A percentile compares a stretch with the other conserved stretches of the same genome.
phyloP scores from a whole-genome alignment of 2,113 vertebrate genomes.

The Sialia sialis region DNA sequence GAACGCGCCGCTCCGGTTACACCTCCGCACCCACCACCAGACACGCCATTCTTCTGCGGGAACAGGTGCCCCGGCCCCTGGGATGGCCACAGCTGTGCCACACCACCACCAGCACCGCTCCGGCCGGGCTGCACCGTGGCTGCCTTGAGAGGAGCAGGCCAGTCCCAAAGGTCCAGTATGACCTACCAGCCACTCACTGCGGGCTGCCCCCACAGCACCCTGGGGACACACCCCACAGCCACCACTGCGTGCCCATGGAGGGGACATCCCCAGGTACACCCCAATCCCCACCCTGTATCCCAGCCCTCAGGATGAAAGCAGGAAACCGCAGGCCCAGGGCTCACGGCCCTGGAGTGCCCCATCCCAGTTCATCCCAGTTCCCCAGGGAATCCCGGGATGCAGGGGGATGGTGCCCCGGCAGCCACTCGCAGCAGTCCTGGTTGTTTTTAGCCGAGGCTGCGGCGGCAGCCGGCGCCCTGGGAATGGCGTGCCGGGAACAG shows the following conservation, averaged over 20 bases:
- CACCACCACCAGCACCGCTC: background rate
- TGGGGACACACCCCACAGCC: background rate
- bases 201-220: fast-evolving
- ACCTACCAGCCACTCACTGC: fast-evolving
- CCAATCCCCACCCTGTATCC: background rate
- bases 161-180: background rate
- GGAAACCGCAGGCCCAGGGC: background rate
- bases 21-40: constrained; percentile 1
- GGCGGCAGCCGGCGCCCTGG: constrained; percentile 39
- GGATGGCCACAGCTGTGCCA: background rate
- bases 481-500: constrained; percentile 53
- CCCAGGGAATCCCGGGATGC: background rate
- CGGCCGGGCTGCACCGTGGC: fast-evolving
- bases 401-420: background rate
- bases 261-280: background rate
- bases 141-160: background rate
- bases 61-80: constrained; percentile 48
- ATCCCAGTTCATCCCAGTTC: background rate
- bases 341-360: fast-evolving
- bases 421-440: background rate
- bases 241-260: background rate
- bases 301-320: background rate
- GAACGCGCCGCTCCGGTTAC: constrained; percentile 55
- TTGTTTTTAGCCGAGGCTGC: constrained; percentile 49
- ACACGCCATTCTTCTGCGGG: constrained; percentile 22